Conservation (phyloP, 2,113 vertebrate species). For the Spheniscus mendiculus region DNA sequence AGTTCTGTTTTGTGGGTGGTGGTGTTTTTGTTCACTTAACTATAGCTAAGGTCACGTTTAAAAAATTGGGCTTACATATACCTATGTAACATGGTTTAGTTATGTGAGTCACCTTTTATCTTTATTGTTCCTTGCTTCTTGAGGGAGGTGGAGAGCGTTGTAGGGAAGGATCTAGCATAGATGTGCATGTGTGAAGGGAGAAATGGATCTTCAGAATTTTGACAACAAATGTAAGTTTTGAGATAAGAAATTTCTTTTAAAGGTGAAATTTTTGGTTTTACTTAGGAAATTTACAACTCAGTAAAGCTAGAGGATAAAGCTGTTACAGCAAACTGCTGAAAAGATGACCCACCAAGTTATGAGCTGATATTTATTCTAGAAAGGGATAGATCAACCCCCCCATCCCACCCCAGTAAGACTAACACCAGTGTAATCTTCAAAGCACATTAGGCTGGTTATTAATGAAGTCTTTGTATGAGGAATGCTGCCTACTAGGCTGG, state of each 20-base stretch:
- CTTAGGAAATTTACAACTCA: background rate
- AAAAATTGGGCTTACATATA: background rate
- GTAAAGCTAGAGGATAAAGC: background rate
- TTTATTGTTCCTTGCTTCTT: background rate
- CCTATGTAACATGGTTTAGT: background rate
- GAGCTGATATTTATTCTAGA: background rate
- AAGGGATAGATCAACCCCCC: background rate
- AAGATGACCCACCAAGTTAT: background rate
- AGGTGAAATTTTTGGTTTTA: background rate
- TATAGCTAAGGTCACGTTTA: background rate
- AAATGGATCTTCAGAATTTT: background rate
- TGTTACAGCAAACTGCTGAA: background rate
- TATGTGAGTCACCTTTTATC: background rate
- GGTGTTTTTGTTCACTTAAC: background rate
- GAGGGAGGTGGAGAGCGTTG: background rate
- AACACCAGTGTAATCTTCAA: background rate
- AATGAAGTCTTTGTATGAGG: background rate
- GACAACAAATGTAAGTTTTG: background rate
- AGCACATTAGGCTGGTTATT: background rate
- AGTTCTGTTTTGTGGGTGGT: background rate
- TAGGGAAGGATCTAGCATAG: background rate
- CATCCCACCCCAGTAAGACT: accelerated
- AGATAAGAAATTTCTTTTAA: background rate
- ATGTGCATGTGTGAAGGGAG: background rate
- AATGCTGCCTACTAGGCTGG: background rate